A percentile compares a stretch with the other conserved stretches of the same genome.
These are phyloP conservation scores for Anguilla marmorata DNA, from an alignment of 2,797 vertebrate genomes.

Conservation along the genomic window DNA sequence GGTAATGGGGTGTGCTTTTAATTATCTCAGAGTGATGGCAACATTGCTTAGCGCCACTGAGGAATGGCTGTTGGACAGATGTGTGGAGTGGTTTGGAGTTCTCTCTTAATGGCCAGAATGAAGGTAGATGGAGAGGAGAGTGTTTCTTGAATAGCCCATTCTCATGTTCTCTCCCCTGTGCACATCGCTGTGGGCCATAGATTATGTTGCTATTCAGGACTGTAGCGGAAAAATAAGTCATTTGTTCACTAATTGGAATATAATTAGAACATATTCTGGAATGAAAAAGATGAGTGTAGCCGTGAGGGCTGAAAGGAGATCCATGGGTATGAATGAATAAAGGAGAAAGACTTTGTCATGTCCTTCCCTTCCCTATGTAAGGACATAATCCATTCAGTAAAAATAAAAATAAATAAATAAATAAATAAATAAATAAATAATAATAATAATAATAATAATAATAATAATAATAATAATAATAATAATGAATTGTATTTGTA, in stretches of 20 bases:
- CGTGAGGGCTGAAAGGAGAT: background rate
- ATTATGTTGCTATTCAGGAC: constrained; percentile 11
- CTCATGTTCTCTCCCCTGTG: background rate
- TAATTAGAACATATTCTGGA: background rate
- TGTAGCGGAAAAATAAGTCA: background rate
- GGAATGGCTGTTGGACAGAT: background rate
- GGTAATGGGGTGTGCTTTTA: background rate
- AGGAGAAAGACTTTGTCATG: background rate
- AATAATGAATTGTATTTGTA: too few species aligned
- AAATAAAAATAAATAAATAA: too few species aligned
- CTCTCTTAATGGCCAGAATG: background rate
- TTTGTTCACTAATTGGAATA: constrained; percentile 15
- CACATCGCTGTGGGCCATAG: background rate
- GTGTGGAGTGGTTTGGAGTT: background rate
- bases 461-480: too few species aligned
- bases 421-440: too few species aligned
- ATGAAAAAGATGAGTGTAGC: background rate
- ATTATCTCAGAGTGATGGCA: background rate
- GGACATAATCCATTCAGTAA: too few species aligned
- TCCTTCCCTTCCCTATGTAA: background rate
- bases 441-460: too few species aligned
- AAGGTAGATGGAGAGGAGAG: background rate
- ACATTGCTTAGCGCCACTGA: background rate
- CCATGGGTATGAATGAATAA: background rate
- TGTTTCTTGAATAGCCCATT: background rate